Evolutionary conservation across 30 jellyfish, hydroid and myxozoan species (phyloP).

Genomic region (Nemopilema nomurai): DNA sequence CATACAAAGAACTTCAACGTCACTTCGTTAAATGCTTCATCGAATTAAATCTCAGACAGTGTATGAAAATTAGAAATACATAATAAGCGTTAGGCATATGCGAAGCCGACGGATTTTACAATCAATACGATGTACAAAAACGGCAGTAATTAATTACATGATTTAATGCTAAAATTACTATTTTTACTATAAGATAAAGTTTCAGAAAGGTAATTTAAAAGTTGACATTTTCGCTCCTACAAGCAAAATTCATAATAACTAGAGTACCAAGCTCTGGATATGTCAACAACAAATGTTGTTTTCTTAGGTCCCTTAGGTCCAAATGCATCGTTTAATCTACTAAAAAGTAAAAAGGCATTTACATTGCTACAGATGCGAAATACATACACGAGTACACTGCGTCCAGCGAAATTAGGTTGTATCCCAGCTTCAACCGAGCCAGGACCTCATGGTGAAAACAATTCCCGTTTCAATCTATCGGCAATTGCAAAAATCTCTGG

Average conservation of each 20-base stretch:
- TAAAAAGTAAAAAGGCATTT: constrained; percentile 22
- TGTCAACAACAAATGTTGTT: background rate
- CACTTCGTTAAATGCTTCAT: background rate
- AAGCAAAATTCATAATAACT: background rate
- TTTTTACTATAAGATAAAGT: background rate
- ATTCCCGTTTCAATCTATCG: too few species aligned
- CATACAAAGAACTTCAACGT: background rate
- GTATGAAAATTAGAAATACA: constrained; percentile 42
- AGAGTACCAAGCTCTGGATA: background rate
- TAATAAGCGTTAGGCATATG: constrained; percentile 28
- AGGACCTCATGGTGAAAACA: too few species aligned
- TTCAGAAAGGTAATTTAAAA: too few species aligned
- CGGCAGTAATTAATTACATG: background rate
- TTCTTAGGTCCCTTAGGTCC: background rate
- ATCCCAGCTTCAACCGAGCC: too few species aligned
- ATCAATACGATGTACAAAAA: constrained; percentile 31
- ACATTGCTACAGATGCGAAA: too few species aligned
- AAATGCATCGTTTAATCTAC: background rate
- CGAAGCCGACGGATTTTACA: background rate
- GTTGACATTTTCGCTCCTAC: background rate
- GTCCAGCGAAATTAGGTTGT: background rate
- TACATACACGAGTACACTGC: background rate
- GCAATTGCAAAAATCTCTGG: too few species aligned
- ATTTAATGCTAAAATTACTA: background rate
- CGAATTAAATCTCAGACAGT: constrained; percentile 17